Percentiles rank a stretch among this genome's conserved stretches.
These are phyloP conservation scores for Dicaeum eximium DNA, from an alignment of 2,113 vertebrate species.

Conservation along the genomic window DNA sequence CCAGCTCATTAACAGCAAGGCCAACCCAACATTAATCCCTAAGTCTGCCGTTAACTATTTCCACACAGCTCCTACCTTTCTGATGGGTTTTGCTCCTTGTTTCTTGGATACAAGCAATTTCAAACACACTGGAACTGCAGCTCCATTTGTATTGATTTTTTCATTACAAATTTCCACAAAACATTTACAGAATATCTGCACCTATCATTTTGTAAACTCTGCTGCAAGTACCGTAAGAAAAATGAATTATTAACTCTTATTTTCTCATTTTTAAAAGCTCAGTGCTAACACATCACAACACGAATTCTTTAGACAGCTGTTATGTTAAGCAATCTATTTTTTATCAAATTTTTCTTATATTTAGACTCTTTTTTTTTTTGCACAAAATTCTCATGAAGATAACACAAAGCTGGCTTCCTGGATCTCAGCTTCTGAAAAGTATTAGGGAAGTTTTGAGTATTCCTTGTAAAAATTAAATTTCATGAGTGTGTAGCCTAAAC, in stretches of 20 bases:
- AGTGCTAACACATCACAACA: neutral
- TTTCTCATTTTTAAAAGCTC: neutral
- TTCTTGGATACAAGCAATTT: neutral
- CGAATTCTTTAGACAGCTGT: neutral
- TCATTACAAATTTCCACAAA: neutral
- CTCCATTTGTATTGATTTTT: slow-evolving; percentile 8
- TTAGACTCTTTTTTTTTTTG: neutral
- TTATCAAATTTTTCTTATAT: neutral
- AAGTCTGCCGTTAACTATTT: neutral
- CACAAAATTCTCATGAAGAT: neutral
- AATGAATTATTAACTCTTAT: neutral
- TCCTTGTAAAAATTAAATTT: neutral
- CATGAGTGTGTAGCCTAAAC: neutral
- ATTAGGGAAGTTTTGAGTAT: neutral
- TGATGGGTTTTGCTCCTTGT: neutral
- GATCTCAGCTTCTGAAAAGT: neutral
- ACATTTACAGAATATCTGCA: neutral
- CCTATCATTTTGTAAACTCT: neutral
- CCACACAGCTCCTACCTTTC: neutral
- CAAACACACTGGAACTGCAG: neutral
- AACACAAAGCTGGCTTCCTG: neutral
- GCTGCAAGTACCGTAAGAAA: neutral
- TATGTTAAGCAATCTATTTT: neutral
- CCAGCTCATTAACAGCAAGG: slow-evolving; percentile 23
- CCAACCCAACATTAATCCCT: neutral